Base-by-base conservation (phyloP, 2,888 invertebrate species). In the Merodon equestris region DNA sequence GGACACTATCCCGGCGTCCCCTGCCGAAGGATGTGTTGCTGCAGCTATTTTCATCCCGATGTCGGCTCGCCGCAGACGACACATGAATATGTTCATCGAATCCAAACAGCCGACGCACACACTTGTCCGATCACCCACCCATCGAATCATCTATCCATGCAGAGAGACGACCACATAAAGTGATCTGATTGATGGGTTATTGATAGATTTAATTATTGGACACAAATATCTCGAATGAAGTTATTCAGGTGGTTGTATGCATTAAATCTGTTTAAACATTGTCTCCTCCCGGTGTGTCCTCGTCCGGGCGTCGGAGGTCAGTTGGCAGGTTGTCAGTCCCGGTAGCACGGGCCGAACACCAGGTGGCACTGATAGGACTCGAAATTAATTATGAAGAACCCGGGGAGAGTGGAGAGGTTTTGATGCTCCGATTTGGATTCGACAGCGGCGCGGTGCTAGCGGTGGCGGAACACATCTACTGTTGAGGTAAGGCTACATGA, bases 201-300 rank as follows among this genome's bases (percentile, higher is more conserved):
- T 79, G 79, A 79, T 79, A 74, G 79, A 79, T 79, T 79, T 79
- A 79, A 79, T 79, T 79, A 79, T 79, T 74, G 79, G 79, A 79
- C 79, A 79, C 79, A 79, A 79, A 79, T 79, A 79, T 79, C 63
- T 74, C 63, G 68, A 19, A 79, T 74, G 79, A 74, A 79, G 79
- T 70, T 79, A 79, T 79, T 79, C 79, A 79, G 74, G 74, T 79
- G 79, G 79, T 64, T 79, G 74, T 79, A 63, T 74, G 64, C 64
- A 74, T 79, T 79, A 70, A 79, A 79, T 74, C 68, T 74, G 70
- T 70, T 68, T 73, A 60, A 79, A 74, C 60, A 68, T 58, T 57
- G 58, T 66, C 60, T 48, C 40, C 14, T 40, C 9, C 36, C 7
- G 5, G 36, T 10, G 10, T n/a, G n/a, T n/a, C 44, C 18, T 14